Evolutionary conservation across 2,888 invertebrate genomes (phyloP).

Genomic region (Brachynemurus nebulosus): DNA sequence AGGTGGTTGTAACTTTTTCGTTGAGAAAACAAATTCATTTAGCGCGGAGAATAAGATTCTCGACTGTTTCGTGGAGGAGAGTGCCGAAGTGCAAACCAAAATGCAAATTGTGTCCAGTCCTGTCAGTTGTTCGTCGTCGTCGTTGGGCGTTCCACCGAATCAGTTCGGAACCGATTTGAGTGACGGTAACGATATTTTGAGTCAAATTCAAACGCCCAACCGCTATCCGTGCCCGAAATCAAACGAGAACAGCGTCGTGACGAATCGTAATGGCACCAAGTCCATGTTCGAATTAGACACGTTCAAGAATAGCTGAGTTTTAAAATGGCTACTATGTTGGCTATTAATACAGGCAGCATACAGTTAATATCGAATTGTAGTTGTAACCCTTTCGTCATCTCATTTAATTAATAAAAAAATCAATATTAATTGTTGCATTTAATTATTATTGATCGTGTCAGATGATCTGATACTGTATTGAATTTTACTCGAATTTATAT

Average conservation of each 20-base stretch:
- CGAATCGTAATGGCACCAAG: not conserved
- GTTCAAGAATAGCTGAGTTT: constrained; percentile 7
- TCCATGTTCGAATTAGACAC: constrained; percentile 8
- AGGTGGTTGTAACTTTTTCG: constrained; percentile 31
- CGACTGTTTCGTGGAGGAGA: constrained; percentile 32
- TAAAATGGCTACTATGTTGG: not conserved
- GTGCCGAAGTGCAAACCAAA: too few relatives aligned
- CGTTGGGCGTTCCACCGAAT: too few relatives aligned
- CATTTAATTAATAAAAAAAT: too few relatives aligned
- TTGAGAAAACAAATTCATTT: constrained; percentile 24
- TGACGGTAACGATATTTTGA: not conserved
- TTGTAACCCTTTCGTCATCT: too few relatives aligned
- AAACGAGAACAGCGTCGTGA: not conserved
- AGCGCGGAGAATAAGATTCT: constrained; percentile 32
- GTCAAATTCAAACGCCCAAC: constrained; percentile 3
- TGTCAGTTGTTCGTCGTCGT: not conserved
- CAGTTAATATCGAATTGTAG: constrained; percentile 1
- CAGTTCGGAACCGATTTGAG: not conserved
- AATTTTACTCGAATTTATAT: too few relatives aligned
- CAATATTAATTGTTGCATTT: too few relatives aligned
- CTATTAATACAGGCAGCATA: constrained; percentile 1
- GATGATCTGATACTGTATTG: too few relatives aligned
- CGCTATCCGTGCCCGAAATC: not conserved
- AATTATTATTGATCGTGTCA: too few relatives aligned
- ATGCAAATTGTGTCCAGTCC: not conserved